phyloP scores from a whole-genome alignment of 2,888 invertebrate species.

The Polymixis flavicincta region DNA sequence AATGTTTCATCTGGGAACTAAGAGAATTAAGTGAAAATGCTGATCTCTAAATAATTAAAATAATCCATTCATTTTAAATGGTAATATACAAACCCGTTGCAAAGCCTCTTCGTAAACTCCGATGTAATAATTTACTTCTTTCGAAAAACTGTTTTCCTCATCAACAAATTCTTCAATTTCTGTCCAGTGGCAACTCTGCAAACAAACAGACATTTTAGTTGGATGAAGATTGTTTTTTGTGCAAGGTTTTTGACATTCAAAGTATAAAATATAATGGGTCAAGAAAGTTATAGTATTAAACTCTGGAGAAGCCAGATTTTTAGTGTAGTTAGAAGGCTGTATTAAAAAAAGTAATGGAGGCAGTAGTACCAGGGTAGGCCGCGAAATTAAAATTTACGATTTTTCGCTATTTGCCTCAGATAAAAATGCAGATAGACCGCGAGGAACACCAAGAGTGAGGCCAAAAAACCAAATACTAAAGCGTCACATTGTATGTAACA shows the following conservation, averaged over 20 bases:
- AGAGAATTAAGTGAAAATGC: not conserved
- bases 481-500: no score
- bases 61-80: not conserved
- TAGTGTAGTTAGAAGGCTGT: not conserved
- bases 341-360: not conserved
- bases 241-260: not conserved
- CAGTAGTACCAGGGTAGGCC: no score
- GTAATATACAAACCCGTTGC: slow-evolving; percentile 70
- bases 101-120: slow-evolving; percentile 85
- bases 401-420: no score
- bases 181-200: slow-evolving; percentile 84
- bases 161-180: slow-evolving; percentile 82
- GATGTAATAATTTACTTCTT: slow-evolving; percentile 80
- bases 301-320: not conserved
- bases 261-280: no score
- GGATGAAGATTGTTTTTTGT: not conserved
- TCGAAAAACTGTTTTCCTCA: slow-evolving; percentile 74
- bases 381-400: no score
- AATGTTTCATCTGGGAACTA: slow-evolving; percentile 85
- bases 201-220: slow-evolving; percentile 28
- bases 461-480: no score
- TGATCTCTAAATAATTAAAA: not conserved
- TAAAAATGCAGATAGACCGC: no score
- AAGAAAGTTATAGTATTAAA: not conserved
- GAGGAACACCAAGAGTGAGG: no score